These are phyloP conservation scores for Pempheris klunzingeri DNA, from an alignment of 2,797 vertebrate species.

Conservation along the genomic window DNA sequence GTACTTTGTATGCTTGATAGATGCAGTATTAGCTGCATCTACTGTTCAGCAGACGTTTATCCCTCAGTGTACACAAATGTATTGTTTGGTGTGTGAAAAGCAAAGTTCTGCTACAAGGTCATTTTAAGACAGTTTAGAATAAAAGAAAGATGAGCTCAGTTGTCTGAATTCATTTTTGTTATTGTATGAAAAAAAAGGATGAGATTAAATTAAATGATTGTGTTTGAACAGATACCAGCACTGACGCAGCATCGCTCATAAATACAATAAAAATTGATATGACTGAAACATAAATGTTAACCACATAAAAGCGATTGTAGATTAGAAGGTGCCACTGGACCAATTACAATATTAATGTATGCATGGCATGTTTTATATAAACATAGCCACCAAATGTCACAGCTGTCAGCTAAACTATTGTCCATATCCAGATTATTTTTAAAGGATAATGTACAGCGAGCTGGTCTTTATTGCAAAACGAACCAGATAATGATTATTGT, in stretches of 20 bases:
- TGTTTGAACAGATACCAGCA: too few species aligned
- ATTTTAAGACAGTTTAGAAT: not conserved
- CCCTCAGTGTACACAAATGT: not conserved
- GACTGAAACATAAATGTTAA: not conserved
- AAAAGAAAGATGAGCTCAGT: not conserved
- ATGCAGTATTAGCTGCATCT: not conserved
- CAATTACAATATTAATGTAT: slow-evolving; percentile 1
- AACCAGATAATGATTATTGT: too few species aligned
- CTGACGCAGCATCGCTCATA: not conserved
- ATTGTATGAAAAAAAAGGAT: not conserved
- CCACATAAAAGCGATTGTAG: not conserved
- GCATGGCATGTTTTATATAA: slow-evolving; percentile 1
- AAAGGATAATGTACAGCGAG: too few species aligned
- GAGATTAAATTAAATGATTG: too few species aligned
- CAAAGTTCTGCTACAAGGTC: not conserved
- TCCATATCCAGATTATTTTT: not conserved
- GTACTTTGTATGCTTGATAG: slow-evolving; percentile 24
- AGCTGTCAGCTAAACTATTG: slow-evolving; percentile 19
- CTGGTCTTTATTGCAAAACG: too few species aligned
- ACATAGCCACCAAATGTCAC: slow-evolving; percentile 27
- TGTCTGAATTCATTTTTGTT: not conserved
- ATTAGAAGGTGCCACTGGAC: not conserved
- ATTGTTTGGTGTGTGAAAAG: not conserved
- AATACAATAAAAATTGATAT: not conserved
- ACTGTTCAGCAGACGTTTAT: not conserved